phyloP scores from a whole-genome alignment of 1,140 invertebrate species.

The Ips typographus region DNA sequence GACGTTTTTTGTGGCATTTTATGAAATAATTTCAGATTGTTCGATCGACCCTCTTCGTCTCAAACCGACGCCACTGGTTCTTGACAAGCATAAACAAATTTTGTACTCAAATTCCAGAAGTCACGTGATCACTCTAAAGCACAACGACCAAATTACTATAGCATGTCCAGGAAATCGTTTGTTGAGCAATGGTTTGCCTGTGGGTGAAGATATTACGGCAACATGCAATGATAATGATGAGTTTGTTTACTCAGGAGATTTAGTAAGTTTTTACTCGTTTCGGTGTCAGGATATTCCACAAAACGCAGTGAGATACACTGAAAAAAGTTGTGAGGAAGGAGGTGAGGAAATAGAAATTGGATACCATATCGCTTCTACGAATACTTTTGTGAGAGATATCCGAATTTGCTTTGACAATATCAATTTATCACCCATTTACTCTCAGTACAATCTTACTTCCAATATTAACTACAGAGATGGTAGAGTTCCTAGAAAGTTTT shows the following conservation, averaged over 20 bases:
- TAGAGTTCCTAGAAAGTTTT: slow-evolving; percentile 46
- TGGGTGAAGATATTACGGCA: slow-evolving; percentile 6
- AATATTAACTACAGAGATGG: slow-evolving; percentile 45
- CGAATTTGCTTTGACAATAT: slow-evolving; percentile 44
- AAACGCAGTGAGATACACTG: slow-evolving; percentile 31
- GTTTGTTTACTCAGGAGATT: slow-evolving; percentile 7
- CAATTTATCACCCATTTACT: slow-evolving; percentile 40
- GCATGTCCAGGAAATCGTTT: slow-evolving; percentile 34
- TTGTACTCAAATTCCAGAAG: slow-evolving; percentile 11
- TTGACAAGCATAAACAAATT: slow-evolving; percentile 11
- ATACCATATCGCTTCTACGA: slow-evolving; percentile 36
- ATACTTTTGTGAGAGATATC: slow-evolving; percentile 41
- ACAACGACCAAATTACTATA: slow-evolving; percentile 20
- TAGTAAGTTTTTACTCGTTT: slow-evolving; percentile 29
- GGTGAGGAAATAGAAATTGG: slow-evolving; percentile 46
- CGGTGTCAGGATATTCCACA: slow-evolving; percentile 28
- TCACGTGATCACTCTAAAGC: not conserved
- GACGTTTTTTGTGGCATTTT: not conserved
- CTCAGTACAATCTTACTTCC: slow-evolving; percentile 41
- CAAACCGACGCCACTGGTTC: slow-evolving; percentile 11
- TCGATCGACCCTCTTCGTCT: slow-evolving; percentile 13
- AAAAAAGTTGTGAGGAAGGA: slow-evolving; percentile 49
- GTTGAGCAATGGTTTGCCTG: slow-evolving; percentile 5
- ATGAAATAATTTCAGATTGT: slow-evolving; percentile 20
- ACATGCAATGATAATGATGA: slow-evolving; percentile 3